Evolutionary conservation across 53 echinoderm and acorn worm species (phyloP).

Genomic region (Hippasteria phrygiana): DNA sequence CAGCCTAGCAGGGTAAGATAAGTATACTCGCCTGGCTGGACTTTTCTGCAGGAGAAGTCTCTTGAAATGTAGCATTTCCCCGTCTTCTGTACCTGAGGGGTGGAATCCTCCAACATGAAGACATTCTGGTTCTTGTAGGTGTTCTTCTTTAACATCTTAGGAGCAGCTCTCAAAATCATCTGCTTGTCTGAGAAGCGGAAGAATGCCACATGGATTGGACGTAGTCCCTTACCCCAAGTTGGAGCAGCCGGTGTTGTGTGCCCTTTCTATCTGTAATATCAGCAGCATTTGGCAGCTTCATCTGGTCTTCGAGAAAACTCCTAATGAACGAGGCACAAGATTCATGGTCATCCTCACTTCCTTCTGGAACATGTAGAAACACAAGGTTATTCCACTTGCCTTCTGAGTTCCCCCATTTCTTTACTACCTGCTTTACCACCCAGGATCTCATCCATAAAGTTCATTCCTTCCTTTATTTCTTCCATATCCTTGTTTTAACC

Average conservation of each 20-base stretch:
- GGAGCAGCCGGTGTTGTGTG: conserved; percentile 18
- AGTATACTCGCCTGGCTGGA: conserved; percentile 11
- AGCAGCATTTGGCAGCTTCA: not conserved
- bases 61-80: conserved; percentile 13
- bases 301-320: conserved; percentile 20
- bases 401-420: conserved; percentile 11
- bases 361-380: conserved; percentile 24
- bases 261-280: conserved; percentile 26
- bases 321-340: conserved; percentile 27
- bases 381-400: conserved; percentile 14
- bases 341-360: conserved; percentile 26
- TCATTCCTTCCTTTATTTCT: conserved; percentile 10
- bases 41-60: conserved; percentile 8
- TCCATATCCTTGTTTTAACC: conserved; percentile 10
- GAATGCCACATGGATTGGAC: conserved; percentile 44
- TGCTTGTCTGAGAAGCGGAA: conserved; percentile 5
- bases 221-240: conserved; percentile 2
- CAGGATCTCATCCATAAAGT: not conserved
- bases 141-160: conserved; percentile 12
- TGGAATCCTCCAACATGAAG: too few species aligned
- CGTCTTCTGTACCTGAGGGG: too few species aligned
- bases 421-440: not conserved
- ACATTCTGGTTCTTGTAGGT: conserved; percentile 9
- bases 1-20: conserved; percentile 24
- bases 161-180: conserved; percentile 34